Evolutionary conservation across 2,113 vertebrate genomes (phyloP).

Genomic region (Pangasianodon gigas): DNA sequence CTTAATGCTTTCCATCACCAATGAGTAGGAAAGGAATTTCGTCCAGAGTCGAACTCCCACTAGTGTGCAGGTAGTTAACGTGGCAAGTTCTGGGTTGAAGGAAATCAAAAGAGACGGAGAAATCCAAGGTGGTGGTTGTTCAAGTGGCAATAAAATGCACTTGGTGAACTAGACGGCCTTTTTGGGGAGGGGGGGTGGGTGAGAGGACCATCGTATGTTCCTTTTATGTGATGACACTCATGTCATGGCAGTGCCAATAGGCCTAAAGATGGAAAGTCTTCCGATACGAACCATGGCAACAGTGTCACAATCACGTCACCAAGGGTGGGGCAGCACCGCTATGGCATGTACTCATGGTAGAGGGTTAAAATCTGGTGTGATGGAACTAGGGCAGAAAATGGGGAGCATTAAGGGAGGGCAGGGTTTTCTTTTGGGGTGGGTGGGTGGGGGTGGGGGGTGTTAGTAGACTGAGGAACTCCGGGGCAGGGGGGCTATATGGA

Average conservation of each 20-base stretch:
- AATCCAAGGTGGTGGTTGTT: conserved; percentile 2
- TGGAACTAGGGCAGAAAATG: conserved; percentile 73
- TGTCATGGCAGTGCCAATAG: conserved; percentile 40
- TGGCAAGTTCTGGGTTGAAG: neutral
- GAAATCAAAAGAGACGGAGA: neutral
- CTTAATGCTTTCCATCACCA: neutral
- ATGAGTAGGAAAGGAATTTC: neutral
- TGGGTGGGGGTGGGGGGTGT: neutral
- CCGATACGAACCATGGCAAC: conserved; percentile 73
- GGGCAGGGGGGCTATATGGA: neutral
- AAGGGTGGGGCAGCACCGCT: conserved; percentile 32
- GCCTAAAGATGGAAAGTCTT: conserved; percentile 63
- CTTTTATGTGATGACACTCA: conserved; percentile 7
- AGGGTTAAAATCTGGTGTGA: conserved; percentile 70
- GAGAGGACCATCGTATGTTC: neutral
- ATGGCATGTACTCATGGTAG: conserved; percentile 52
- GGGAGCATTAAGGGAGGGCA: conserved; percentile 49
- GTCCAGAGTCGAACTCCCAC: too few relatives aligned
- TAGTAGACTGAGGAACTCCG: neutral
- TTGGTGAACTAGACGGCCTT: conserved; percentile 13
- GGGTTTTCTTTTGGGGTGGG: conserved; percentile 30
- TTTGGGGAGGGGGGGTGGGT: neutral
- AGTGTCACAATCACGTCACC: conserved; percentile 67
- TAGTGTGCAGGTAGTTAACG: neutral
- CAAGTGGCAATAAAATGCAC: conserved; percentile 31